Percentiles rank a stretch among this genome's conserved stretches.
These are phyloP conservation scores for Neocrepidodera transversa DNA, from an alignment of 2,888 invertebrate genomes.

Conservation along the genomic window DNA sequence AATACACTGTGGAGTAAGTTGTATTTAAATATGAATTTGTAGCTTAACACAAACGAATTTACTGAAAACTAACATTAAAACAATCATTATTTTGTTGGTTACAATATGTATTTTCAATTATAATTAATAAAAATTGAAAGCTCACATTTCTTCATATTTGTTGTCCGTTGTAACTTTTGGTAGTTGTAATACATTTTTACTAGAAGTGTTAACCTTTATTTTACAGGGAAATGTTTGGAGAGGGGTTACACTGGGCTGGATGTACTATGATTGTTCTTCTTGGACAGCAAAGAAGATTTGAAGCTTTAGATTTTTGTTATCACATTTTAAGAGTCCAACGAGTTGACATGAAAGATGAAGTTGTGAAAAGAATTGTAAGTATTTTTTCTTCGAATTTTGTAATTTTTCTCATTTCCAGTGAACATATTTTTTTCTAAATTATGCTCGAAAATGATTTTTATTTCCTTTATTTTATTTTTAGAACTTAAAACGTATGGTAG, in stretches of 20 bases:
- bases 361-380: conserved; percentile 94
- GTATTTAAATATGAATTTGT: no score
- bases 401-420: no score
- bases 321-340: conserved; percentile 95
- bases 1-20: conserved; percentile 94
- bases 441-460: background rate
- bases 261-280: conserved; percentile 94
- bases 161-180: background rate
- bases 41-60: no score
- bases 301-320: conserved; percentile 98
- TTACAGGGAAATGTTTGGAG: conserved; percentile 91
- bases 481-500: conserved; percentile 96
- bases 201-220: conserved; percentile 44
- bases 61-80: no score
- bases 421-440: background rate
- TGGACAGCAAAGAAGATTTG: conserved; percentile 94
- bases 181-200: background rate
- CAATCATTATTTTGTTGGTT: no score
- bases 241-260: conserved; percentile 98
- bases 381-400: conserved; percentile 9
- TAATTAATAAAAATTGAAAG: no score
- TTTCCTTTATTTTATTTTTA: conserved; percentile 57
- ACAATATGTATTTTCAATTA: no score
- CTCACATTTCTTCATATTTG: no score
- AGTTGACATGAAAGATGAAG: conserved; percentile 95